Evolutionary conservation across 2,113 vertebrate genomes (phyloP).

Genomic region (Myiagra hebetior): DNA sequence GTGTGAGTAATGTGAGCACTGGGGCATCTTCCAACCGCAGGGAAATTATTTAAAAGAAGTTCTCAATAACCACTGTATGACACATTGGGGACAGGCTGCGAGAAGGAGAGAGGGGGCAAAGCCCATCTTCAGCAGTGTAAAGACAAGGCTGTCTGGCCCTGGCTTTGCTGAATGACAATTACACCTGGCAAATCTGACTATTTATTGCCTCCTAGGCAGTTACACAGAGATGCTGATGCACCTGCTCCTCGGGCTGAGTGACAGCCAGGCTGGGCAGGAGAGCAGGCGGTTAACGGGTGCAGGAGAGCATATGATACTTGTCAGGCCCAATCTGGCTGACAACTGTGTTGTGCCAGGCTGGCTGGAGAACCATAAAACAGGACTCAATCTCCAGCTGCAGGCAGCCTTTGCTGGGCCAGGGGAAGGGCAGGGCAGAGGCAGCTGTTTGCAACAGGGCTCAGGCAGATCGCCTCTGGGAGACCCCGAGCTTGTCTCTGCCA

Average conservation of each 20-base stretch:
- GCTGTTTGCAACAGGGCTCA: neutral
- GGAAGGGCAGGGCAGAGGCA: neutral
- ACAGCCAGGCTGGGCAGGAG: neutral
- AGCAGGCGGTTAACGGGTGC: neutral
- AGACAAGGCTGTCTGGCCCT: neutral
- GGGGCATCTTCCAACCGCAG: neutral
- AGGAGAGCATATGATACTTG: conserved; percentile 37
- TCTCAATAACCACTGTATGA: neutral
- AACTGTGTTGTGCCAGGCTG: neutral
- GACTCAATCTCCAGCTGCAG: neutral
- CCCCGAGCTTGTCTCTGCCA: neutral
- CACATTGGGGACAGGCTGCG: neutral
- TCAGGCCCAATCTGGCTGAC: conserved; percentile 39
- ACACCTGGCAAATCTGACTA: neutral
- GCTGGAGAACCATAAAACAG: neutral
- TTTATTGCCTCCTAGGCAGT: neutral
- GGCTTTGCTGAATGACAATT: neutral
- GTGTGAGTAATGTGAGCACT: neutral
- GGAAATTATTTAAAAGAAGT: conserved; percentile 34
- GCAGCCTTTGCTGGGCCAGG: neutral
- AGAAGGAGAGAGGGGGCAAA: neutral
- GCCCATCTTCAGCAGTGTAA: neutral
- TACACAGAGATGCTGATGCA: neutral
- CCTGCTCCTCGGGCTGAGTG: neutral
- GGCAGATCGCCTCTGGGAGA: fast-evolving